phyloP scores from a whole-genome alignment of 2,888 invertebrate genomes.

The Copidosoma aretas region DNA sequence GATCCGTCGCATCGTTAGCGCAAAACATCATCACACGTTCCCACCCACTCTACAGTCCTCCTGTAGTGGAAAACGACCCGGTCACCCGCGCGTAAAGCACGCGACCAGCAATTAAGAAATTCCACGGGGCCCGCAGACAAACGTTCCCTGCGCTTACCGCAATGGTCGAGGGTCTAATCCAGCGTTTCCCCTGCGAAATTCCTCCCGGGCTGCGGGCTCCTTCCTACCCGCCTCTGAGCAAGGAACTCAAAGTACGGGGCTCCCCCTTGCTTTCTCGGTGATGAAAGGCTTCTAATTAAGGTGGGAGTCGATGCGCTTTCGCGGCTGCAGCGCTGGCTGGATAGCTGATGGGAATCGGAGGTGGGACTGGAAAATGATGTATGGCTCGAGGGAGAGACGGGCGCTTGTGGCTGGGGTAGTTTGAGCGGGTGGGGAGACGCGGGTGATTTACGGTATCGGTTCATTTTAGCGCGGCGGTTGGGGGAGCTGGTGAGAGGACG shows the following conservation, averaged over 20 bases:
- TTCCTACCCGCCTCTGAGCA: constrained; percentile 2
- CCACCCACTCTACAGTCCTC: background rate
- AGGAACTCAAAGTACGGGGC: background rate
- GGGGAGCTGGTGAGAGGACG: background rate
- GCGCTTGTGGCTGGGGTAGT: background rate
- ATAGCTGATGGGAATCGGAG: background rate
- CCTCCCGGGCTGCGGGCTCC: background rate
- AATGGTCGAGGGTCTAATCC: background rate
- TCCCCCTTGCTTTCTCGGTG: background rate
- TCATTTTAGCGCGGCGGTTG: too few species aligned
- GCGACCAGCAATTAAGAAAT: constrained; percentile 21
- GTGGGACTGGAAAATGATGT: background rate
- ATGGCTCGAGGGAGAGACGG: background rate
- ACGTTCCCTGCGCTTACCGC: constrained; percentile 5
- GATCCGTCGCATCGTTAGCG: too few species aligned
- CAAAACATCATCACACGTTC: too few species aligned
- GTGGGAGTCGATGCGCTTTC: constrained; percentile 16
- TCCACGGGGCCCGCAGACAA: background rate
- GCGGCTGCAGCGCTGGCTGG: constrained; percentile 4
- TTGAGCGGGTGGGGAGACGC: background rate
- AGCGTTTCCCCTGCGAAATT: constrained; percentile 10
- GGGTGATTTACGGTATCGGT: background rate
- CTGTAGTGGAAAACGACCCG: background rate
- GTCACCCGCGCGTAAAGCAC: background rate
- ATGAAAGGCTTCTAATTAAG: constrained; percentile 35